Evolutionary conservation across 2,113 vertebrate species (phyloP).

Genomic region (Collichthys lucidus): DNA sequence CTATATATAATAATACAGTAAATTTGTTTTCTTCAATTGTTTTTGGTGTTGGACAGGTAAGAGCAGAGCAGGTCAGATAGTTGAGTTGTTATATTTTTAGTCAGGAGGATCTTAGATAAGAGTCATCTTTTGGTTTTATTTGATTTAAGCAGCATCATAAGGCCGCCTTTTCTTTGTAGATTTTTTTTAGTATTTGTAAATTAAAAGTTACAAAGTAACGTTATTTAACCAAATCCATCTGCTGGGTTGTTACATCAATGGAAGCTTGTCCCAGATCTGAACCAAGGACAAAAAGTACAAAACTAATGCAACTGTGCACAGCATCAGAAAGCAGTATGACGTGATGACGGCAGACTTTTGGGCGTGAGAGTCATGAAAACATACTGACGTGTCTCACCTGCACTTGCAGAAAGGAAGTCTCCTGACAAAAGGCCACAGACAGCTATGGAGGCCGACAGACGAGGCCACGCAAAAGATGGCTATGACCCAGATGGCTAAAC

Average conservation of each 20-base stretch:
- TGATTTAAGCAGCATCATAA: too few relatives aligned
- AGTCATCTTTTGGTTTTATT: too few relatives aligned
- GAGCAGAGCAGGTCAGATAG: background rate
- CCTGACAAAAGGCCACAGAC: slow-evolving; percentile 91
- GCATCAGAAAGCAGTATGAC: background rate
- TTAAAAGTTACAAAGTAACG: background rate
- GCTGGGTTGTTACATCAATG: background rate
- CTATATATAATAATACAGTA: too few relatives aligned
- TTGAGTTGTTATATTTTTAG: too few relatives aligned
- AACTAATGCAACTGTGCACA: background rate
- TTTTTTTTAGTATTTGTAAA: too few relatives aligned
- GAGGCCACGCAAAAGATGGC: slow-evolving; percentile 95
- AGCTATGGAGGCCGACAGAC: slow-evolving; percentile 94
- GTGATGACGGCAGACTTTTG: background rate
- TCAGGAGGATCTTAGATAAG: too few relatives aligned
- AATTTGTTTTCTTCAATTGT: too few relatives aligned
- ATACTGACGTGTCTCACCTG: slow-evolving; percentile 83
- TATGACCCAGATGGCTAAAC: slow-evolving; percentile 92
- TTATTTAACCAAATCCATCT: background rate
- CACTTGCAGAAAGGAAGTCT: slow-evolving; percentile 91
- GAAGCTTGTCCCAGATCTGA: background rate
- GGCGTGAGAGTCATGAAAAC: background rate
- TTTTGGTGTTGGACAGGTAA: background rate
- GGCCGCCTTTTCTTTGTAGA: too few relatives aligned
- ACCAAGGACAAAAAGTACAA: background rate